Base-by-base conservation (phyloP, 2,888 invertebrate genomes). In the Cataglyphis livida region DNA sequence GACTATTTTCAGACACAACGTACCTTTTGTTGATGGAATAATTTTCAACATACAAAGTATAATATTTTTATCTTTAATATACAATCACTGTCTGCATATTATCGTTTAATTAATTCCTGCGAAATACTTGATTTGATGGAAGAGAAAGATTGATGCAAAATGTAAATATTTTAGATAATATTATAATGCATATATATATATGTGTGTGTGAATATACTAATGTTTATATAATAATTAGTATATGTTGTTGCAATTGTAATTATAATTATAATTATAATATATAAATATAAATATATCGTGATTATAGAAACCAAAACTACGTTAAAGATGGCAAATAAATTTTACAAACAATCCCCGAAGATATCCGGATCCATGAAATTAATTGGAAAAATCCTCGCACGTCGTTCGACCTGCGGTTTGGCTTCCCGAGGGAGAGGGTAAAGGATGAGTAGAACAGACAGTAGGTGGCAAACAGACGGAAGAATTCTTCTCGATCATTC, bases 301-400 rank as follows among this genome's bases (percentile, higher is more conserved):
- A 35, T 41, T 28, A n/a, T n/a, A 12, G n/a, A 5, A 38, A 28
- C 28, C 18, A 12, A 38, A 59, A 4, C 32, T 32, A 38, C 18
- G 10, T 12, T 18, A 21, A 21, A 66, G 10, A 41, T 66, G 32
- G 28, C 44, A 18, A 81, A 64, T 81, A 68, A 74, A 73, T 70
- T 81, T 54, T 4, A 54, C 70, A 76, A 76, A 76, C 59, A 79
- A 28, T 62, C 51, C 38, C 10, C 25, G 15, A 73, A 66, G 38
- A 68, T 28, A 21, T 0, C 48, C 41, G 54, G 61, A 59, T 70
- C 51, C 62, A 48, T 65, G 66, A 84, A 84, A 85, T 84, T 87
- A 89, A 90, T 86, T 88, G 74, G 73, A 83, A 87, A 84, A 84
- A 89, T 85, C 83, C 75, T 84, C 83, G 81, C 78, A 59, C 78